Base-by-base conservation (phyloP, 2,888 invertebrate species). In the Acleris cristana region DNA sequence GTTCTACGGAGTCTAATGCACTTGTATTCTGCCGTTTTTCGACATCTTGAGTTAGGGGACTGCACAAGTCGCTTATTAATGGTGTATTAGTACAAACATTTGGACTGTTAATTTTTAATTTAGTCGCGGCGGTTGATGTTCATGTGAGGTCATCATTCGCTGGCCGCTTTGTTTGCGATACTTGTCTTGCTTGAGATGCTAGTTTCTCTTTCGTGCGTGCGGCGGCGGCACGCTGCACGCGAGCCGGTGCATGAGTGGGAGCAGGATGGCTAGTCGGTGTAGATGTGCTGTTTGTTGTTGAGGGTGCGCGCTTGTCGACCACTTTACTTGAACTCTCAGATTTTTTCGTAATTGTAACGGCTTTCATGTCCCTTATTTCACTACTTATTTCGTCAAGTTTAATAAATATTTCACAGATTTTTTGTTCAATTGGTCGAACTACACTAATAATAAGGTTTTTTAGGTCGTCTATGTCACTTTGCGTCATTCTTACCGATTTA, bases 131-230 rank as follows among this genome's bases (percentile, higher is more conserved):
- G 23, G 23, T 23, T 23, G 23, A 4, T 23, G 3, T 23, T 23
- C 23, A 3, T 0, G 23, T 7, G 19, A 23, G 44, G 2, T 44
- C 56, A 16, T 12, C 23, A 12, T 40, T 56, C 14, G 44, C 44
- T 56, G 40, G 56, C n/a, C 16, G 26, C 40, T 44, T 44, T 7
- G 44, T 4, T 56, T 30, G 56, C 40, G 48, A 7, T 3, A 18
- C 19, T 56, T 21, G 56, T 21, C 12, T 40, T 40, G 19, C 14
- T 44, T 14, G 19, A 10, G 19, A 14, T n/a, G 56, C 44, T 19
- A 56, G 40, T 44, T 21, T 56, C 53, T 53, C 53, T 53, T 53
- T 53, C 53, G 53, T 23, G n/a, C 53, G 26, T 16, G 16, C 26
- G 6, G 56, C 56, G 21, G 56, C 19, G 1, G 21, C 19, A 2